Base-by-base conservation (phyloP, 2,888 invertebrate species). In the Linyphia triangularis region DNA sequence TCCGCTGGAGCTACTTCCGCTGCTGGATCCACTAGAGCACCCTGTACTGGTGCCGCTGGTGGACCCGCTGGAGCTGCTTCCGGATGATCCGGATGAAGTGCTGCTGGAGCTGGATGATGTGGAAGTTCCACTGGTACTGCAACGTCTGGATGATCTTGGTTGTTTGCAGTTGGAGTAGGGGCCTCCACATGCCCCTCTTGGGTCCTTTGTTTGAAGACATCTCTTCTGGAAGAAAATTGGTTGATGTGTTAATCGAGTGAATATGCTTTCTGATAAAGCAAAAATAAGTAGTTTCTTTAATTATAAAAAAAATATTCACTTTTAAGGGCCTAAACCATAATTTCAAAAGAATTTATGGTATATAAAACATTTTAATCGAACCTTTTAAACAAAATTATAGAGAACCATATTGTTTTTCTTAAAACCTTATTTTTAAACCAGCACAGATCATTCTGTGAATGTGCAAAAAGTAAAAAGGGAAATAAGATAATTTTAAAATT, bases 41-140 rank as follows among this genome's bases (percentile, higher is more conserved):
- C 73, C 77, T 33, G 75, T 83, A 24, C 82, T 85, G 28, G 70
- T 81, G 2, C 89, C 75, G 24, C 83, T 83, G 61, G 79, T 88
- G 13, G 83, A 73, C 9, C 86, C 69, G 22, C 78, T 78, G n/a
- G 86, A 72, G 16, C 85, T 81, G 63, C 85, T 67, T 10, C 85
- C 72, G 63, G 69, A 67, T 9, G 85, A 85, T 6, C 85, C 75
- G 59, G 81, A 75, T 33, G 75, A 75, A 24, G 86, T 89, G 59
- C 86, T 69, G 70, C 86, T 84, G 13, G 85, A 85, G 57, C 85
- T 75, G 37, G 81, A 82, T 22, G 89, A 85, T 19, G 82, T 86
- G 13, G 85, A 78, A 63, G 85, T 85, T 26, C 84, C 83, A 79
- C 89, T 89, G 16, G 81, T 85, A n/a, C 89, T 89, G 37, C 89